Evolutionary conservation across 2,888 invertebrate species (phyloP).

Genomic region (Uropetala carovei): DNA sequence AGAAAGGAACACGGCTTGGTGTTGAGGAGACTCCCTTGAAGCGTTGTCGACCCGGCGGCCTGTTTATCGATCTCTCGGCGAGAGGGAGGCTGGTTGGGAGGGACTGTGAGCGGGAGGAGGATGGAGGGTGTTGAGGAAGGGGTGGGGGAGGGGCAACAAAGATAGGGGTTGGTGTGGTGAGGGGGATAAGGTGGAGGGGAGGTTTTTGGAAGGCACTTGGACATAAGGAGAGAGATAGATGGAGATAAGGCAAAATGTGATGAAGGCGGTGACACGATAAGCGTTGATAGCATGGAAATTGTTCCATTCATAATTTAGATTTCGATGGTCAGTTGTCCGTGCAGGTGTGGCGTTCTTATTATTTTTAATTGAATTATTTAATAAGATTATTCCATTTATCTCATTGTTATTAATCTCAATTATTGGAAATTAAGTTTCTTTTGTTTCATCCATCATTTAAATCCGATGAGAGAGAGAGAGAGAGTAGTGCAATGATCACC

Average conservation of each 20-base stretch:
- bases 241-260: conserved; percentile 17
- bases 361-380: too few relatives aligned
- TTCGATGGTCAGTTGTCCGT: not conserved
- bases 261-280: conserved; percentile 22
- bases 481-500: too few relatives aligned
- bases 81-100: conserved; percentile 66
- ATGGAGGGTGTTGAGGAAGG: conserved; percentile 66
- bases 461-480: too few relatives aligned
- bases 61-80: conserved; percentile 69
- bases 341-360: not conserved
- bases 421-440: too few relatives aligned
- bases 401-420: too few relatives aligned
- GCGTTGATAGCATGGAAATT: not conserved
- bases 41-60: conserved; percentile 69
- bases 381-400: too few relatives aligned
- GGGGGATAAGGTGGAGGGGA: not conserved
- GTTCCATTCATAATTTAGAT: not conserved
- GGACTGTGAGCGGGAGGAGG: conserved; percentile 62
- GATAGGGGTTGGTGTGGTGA: conserved; percentile 70
- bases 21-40: conserved; percentile 67
- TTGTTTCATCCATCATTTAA: too few relatives aligned
- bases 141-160: conserved; percentile 66
- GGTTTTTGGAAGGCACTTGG: conserved; percentile 33
- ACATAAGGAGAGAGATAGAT: conserved; percentile 54
- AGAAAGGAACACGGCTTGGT: conserved; percentile 65